These are phyloP conservation scores for Halisarca cf. caerulea DNA, from an alignment of 37 sponge, comb jelly and placozoan genomes.

Conservation along the genomic window DNA sequence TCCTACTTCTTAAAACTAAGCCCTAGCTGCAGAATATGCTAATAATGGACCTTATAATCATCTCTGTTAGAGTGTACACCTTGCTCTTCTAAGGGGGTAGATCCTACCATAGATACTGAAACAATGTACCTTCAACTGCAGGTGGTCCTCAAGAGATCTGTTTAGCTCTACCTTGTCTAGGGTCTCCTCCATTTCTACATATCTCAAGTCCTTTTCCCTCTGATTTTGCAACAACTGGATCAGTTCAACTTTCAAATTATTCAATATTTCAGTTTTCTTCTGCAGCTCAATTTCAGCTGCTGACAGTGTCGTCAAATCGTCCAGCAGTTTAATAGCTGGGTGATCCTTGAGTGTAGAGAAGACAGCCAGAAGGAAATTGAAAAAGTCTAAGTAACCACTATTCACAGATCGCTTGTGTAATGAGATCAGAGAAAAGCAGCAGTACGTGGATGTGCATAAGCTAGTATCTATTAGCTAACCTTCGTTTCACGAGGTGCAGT, in stretches of 20 bases:
- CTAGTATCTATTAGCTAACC: too few species aligned
- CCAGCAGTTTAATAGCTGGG: neutral
- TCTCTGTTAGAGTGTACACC: too few species aligned
- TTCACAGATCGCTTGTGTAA: too few species aligned
- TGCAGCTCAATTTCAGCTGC: neutral
- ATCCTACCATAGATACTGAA: too few species aligned
- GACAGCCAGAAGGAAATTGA: neutral
- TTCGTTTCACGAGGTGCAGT: too few species aligned
- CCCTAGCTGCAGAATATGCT: too few species aligned
- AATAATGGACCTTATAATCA: too few species aligned
- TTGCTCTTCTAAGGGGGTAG: too few species aligned
- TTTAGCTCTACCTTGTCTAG: neutral
- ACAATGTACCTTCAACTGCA: constrained; percentile 2
- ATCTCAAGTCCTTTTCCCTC: constrained; percentile 15
- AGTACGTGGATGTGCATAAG: too few species aligned
- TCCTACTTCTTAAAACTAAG: too few species aligned
- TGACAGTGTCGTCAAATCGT: neutral
- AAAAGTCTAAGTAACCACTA: too few species aligned
- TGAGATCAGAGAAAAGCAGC: too few species aligned
- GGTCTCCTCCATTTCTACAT: constrained; percentile 13
- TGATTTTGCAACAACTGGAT: neutral
- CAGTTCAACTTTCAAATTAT: neutral
- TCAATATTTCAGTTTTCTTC: neutral
- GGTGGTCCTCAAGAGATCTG: neutral
- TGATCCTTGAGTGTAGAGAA: neutral